Evolutionary conservation across 1,140 invertebrate genomes (phyloP).

Genomic region (Leptopilina boulardi): DNA sequence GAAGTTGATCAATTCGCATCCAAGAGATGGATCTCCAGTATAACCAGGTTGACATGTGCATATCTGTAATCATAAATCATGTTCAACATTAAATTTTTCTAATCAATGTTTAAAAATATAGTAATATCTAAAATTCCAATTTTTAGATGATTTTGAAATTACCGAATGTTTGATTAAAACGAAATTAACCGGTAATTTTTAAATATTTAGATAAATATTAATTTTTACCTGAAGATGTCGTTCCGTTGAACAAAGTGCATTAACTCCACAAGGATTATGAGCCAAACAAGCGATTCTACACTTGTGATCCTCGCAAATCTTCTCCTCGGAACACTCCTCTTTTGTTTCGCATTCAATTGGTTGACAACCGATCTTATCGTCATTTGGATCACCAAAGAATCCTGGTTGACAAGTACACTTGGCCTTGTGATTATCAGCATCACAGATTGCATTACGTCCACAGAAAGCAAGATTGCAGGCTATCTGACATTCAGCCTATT

Average conservation of each 20-base stretch:
- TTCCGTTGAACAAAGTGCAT: conserved; percentile 89
- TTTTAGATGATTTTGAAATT: conserved; percentile 62
- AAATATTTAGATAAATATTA: no score
- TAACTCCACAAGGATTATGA: conserved; percentile 87
- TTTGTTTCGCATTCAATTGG: conserved; percentile 85
- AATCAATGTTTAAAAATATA: no score
- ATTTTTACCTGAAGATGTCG: conserved; percentile 77
- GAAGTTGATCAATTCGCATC: conserved; percentile 86
- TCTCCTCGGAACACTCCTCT: conserved; percentile 86
- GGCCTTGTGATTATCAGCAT: conserved; percentile 81
- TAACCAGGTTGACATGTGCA: conserved; percentile 92
- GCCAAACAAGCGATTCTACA: conserved; percentile 90
- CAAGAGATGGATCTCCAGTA: conserved; percentile 84
- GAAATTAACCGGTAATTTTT: no score
- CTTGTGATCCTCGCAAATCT: conserved; percentile 86
- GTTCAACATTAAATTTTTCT: no score
- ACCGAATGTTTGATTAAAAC: no score
- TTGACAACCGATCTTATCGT: conserved; percentile 84
- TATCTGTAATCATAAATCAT: conserved; percentile 62
- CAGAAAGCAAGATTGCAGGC: conserved; percentile 85
- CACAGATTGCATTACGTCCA: conserved; percentile 88
- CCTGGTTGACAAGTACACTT: conserved; percentile 86
- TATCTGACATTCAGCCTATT: conserved; percentile 83
- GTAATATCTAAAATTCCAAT: no score
- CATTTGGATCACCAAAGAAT: conserved; percentile 86